phyloP scores from a whole-genome alignment of 2,113 vertebrate genomes.

The Macrotis lagotis region DNA sequence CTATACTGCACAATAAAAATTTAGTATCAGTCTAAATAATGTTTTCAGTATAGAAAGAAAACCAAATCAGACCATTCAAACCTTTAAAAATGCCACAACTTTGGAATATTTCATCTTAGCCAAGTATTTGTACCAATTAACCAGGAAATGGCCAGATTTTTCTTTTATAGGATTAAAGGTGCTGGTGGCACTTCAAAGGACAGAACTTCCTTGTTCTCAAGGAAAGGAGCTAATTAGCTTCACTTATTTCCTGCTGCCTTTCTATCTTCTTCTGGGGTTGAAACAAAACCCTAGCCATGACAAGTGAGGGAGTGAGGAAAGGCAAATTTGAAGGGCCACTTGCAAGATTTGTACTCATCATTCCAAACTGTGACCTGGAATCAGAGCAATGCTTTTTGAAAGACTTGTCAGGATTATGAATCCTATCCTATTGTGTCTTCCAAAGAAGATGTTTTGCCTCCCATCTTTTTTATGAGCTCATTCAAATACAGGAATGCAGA shows the following conservation, averaged over 20 bases:
- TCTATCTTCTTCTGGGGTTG: background rate
- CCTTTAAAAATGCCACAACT: background rate
- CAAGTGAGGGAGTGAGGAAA: slow-evolving; percentile 32
- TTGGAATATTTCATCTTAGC: background rate
- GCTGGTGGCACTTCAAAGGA: background rate
- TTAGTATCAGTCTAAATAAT: background rate
- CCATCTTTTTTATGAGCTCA: slow-evolving; percentile 30
- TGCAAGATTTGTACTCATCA: slow-evolving; percentile 27
- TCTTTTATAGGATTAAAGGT: background rate
- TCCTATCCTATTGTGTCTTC: background rate
- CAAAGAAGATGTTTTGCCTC: background rate
- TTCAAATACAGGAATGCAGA: slow-evolving; percentile 59
- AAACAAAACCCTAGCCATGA: background rate
- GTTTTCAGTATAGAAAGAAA: background rate
- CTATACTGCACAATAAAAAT: background rate
- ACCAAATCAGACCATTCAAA: background rate
- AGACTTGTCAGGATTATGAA: background rate
- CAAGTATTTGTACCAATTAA: background rate
- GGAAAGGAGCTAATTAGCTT: background rate
- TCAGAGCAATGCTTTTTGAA: slow-evolving; percentile 11
- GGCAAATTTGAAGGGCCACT: slow-evolving; percentile 49
- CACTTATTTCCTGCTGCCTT: background rate
- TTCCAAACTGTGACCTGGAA: slow-evolving; percentile 26
- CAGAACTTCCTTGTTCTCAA: background rate
- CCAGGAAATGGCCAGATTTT: background rate